phyloP scores from a whole-genome alignment of 1,140 invertebrate species.

The Cydia strobilella region DNA sequence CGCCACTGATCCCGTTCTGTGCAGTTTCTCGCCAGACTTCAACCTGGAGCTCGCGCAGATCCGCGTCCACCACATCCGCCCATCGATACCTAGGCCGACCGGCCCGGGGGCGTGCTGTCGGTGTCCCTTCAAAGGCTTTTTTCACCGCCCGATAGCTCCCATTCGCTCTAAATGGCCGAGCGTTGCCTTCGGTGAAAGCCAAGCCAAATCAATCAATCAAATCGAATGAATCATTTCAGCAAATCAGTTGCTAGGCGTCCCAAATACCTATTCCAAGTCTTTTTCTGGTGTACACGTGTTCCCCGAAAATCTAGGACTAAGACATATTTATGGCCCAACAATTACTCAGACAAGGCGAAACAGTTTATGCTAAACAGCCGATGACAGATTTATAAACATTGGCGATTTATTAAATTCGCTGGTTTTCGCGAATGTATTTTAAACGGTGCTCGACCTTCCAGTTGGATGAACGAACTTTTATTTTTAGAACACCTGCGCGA shows the following conservation, averaged over 20 bases:
- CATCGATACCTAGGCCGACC: too few species aligned
- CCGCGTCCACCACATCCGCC: too few species aligned
- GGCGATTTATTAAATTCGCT: conserved; percentile 38
- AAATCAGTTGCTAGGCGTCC: background rate
- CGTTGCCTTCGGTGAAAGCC: too few species aligned
- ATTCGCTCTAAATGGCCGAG: background rate
- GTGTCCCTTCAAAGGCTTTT: too few species aligned
- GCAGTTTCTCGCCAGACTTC: too few species aligned
- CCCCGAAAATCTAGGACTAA: background rate
- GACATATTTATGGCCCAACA: background rate
- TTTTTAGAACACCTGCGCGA: conserved; percentile 55
- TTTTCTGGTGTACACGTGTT: background rate
- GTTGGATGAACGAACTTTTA: conserved; percentile 67
- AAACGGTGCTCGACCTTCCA: conserved; percentile 50
- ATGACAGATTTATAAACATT: conserved; percentile 62
- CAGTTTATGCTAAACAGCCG: conserved; percentile 68
- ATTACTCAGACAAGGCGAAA: conserved; percentile 45
- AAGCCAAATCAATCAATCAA: background rate
- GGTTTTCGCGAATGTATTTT: conserved; percentile 48
- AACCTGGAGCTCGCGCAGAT: too few species aligned
- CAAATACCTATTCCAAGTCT: background rate
- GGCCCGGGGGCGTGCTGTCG: too few species aligned
- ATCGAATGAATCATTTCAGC: background rate
- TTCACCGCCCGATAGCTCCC: too few species aligned
- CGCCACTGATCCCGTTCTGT: too few species aligned